Evolutionary conservation across 2,113 vertebrate species (phyloP), one percentile per base, ranked within the genome.

Genomic region (Setophaga petechia): DNA sequence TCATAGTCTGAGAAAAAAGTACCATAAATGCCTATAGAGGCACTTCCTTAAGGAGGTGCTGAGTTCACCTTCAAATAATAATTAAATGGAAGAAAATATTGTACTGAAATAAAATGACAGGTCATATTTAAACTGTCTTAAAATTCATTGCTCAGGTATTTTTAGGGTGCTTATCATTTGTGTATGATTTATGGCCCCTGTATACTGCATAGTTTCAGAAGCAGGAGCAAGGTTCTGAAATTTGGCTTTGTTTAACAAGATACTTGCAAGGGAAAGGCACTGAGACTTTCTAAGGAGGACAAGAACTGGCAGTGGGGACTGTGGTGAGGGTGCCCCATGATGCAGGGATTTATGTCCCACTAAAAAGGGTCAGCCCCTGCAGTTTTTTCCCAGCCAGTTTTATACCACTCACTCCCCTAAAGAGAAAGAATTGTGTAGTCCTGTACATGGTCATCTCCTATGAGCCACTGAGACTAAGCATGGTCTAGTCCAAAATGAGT

Each of bases 51-150:
- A 82, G 84, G 67, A 90, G 62, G 31, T 11, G 0, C 71, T 46
- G 79, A 76, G 90, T 93, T 97, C 93, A 97, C 87, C 84, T 93
- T 80, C 84, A 93, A 63, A 68, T 82, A 65, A 81, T 61, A 92
- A 81, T 93, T 93, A 83, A 90, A 44, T 77, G 47, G 41, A 83
- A 81, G 52, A 93, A 96, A 95, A 84, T 39, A 68, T 51, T 95
- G 61, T 63, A 63, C 79, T 81, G 63, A 84, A 90, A 71, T 74
- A 90, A 96, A 77, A 90, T 86, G 66, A 78, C 77, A 91, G 52
- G 52, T 86, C 79, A 68, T 85, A 94, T 93, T 94, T 90, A 65
- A 81, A 57, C 47, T 88, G 69, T 58, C 51, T 57, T 62, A 74
- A 93, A 93, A 95, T 66, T 84, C 44, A 84, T 88, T 93, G 67